Percentiles rank a stretch among this genome's conserved stretches.
phyloP scores from a whole-genome alignment of 2,113 vertebrate species.

The Nerophis lumbriciformis region DNA sequence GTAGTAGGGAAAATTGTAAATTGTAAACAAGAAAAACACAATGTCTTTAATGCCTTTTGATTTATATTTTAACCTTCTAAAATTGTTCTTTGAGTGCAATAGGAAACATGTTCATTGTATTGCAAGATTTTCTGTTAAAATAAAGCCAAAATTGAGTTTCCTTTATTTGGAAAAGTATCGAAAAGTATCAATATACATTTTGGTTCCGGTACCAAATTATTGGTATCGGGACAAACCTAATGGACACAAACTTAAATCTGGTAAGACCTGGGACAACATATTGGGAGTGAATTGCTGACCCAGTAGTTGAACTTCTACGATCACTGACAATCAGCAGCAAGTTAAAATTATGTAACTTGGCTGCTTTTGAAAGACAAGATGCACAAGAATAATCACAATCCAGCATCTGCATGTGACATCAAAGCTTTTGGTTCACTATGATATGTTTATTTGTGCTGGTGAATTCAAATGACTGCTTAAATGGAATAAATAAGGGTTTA shows the following conservation, averaged over 20 bases:
- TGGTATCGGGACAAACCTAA: slow-evolving; percentile 1
- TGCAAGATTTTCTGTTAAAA: too few species aligned
- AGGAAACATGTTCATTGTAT: too few species aligned
- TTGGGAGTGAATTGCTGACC: slow-evolving; percentile 31
- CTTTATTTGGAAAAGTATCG: too few species aligned
- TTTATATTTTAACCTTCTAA: too few species aligned
- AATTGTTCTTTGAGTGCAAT: too few species aligned
- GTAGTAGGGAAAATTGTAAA: slow-evolving; percentile 15
- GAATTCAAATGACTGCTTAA: slow-evolving; percentile 68
- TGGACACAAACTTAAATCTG: slow-evolving; percentile 38
- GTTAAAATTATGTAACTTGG: slow-evolving; percentile 70
- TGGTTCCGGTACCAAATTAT: not conserved
- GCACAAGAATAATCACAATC: slow-evolving; percentile 67
- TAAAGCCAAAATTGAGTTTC: too few species aligned
- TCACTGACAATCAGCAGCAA: slow-evolving; percentile 39
- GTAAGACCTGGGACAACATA: slow-evolving; percentile 47
- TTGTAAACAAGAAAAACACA: too few species aligned
- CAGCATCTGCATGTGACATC: slow-evolving; percentile 68
- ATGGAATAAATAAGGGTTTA: slow-evolving; percentile 67
- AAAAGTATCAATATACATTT: not conserved
- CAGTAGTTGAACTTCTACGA: slow-evolving; percentile 29
- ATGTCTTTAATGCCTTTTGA: too few species aligned
- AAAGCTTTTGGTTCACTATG: slow-evolving; percentile 56
- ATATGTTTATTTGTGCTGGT: slow-evolving; percentile 70
- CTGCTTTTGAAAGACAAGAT: slow-evolving; percentile 67